A percentile compares a stretch with the other conserved stretches of the same genome.
Evolutionary conservation across 2,888 invertebrate genomes (phyloP).

Genomic region (Rhagonycha lutea): DNA sequence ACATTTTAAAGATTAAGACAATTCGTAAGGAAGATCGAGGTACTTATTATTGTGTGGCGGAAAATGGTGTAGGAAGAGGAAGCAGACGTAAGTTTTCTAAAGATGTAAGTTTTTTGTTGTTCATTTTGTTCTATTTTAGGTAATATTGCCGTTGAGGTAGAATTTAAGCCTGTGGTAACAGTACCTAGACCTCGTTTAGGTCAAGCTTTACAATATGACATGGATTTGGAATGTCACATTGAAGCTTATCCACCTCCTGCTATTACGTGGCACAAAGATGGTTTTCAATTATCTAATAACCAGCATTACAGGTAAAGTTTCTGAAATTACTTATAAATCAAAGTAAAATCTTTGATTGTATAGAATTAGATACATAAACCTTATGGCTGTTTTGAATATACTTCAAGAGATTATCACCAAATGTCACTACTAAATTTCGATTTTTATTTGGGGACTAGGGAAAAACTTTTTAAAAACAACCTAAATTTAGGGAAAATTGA

Average conservation of each 20-base stretch:
- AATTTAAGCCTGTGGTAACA: constrained; percentile 85
- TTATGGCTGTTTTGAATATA: no score
- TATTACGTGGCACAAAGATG: constrained; percentile 89
- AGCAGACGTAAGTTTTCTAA: constrained; percentile 63
- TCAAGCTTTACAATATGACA: constrained; percentile 89
- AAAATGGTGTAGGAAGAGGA: constrained; percentile 86
- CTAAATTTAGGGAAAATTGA: no score
- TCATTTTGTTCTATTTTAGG: constrained; percentile 35
- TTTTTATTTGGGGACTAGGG: no score
- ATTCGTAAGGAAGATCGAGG: constrained; percentile 89
- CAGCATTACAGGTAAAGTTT: constrained; percentile 76
- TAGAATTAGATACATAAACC: no score
- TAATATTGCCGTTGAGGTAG: constrained; percentile 89
- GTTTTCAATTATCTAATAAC: constrained; percentile 79
- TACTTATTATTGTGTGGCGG: constrained; percentile 92
- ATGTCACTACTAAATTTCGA: no score
- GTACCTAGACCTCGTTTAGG: constrained; percentile 83
- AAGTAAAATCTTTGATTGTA: not conserved
- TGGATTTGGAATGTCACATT: constrained; percentile 92
- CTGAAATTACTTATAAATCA: no score
- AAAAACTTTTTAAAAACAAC: no score
- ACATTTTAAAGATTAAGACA: constrained; percentile 73
- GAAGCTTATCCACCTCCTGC: constrained; percentile 94
- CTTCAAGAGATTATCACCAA: no score
- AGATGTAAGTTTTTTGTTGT: not conserved